Conservation (phyloP, 2,797 vertebrate genomes). For the Babyrousa celebensis region DNA sequence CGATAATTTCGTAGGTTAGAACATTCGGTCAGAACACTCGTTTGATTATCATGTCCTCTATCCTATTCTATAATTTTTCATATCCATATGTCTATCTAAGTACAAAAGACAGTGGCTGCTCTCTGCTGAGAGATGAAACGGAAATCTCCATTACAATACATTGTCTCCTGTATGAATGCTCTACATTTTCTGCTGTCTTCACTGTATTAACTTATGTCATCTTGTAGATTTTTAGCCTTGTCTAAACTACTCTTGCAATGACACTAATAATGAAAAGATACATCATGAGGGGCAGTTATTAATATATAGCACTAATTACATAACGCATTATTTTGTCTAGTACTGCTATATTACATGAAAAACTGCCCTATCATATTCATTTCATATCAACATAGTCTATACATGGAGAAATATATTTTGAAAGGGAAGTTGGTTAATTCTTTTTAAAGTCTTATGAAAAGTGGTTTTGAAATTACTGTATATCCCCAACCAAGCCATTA, state of each 20-base stretch:
- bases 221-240: conserved; percentile 81
- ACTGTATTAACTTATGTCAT: conserved; percentile 84
- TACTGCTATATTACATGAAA: conserved; percentile 65
- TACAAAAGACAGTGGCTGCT: conserved; percentile 82
- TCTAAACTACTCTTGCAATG: conserved; percentile 85
- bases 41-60: conserved; percentile 79
- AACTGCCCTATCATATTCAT: conserved; percentile 79
- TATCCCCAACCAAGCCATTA: conserved; percentile 81
- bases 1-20: conserved; percentile 85
- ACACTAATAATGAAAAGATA: conserved; percentile 83
- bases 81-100: conserved; percentile 85
- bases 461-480: conserved; percentile 81
- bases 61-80: conserved; percentile 82
- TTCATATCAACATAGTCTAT: conserved; percentile 81
- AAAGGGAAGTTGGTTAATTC: conserved; percentile 85
- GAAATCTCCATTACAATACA: conserved; percentile 88
- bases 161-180: conserved; percentile 80
- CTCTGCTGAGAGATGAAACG: conserved; percentile 73
- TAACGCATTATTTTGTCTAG: conserved; percentile 84
- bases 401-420: conserved; percentile 84
- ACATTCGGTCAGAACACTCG: conserved; percentile 82
- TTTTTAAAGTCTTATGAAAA: conserved; percentile 84
- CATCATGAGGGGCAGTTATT: conserved; percentile 78
- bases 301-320: conserved; percentile 84
- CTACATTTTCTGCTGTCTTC: conserved; percentile 84